A percentile compares a stretch with the other conserved stretches of the same genome.
Evolutionary conservation across 2,888 invertebrate species (phyloP).

Genomic region (Teleogryllus oceanicus): DNA sequence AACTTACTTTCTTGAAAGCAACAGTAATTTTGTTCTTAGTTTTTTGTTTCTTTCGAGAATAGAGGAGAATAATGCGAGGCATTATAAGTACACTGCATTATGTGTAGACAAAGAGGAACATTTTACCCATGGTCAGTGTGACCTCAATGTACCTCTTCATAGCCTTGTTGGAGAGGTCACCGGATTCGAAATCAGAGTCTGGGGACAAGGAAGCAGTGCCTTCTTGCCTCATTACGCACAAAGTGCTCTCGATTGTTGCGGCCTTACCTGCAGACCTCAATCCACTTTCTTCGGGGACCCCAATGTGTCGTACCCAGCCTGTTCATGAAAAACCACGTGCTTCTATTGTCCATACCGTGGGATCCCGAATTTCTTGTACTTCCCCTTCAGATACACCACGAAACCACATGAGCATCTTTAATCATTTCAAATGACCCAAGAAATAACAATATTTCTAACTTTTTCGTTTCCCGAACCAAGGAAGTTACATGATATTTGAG

Average conservation of each 20-base stretch:
- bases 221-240: neutral
- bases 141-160: no score
- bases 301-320: neutral
- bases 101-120: no score
- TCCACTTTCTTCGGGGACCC: neutral
- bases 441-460: conserved; percentile 1
- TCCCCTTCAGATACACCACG: neutral
- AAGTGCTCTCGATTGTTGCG: neutral
- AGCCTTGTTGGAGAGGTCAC: no score
- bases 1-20: no score
- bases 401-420: conserved; percentile 18
- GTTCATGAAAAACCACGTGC: conserved; percentile 3
- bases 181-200: no score
- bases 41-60: no score
- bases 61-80: no score
- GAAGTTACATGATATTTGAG: conserved; percentile 18
- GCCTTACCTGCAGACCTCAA: neutral
- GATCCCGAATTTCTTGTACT: neutral
- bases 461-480: neutral
- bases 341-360: neutral
- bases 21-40: no score
- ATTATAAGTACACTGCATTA: no score
- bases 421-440: neutral
- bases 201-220: no score
- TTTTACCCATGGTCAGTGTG: no score